phyloP scores from a whole-genome alignment of 1,140 invertebrate genomes.

The Euwallacea fornicatus region DNA sequence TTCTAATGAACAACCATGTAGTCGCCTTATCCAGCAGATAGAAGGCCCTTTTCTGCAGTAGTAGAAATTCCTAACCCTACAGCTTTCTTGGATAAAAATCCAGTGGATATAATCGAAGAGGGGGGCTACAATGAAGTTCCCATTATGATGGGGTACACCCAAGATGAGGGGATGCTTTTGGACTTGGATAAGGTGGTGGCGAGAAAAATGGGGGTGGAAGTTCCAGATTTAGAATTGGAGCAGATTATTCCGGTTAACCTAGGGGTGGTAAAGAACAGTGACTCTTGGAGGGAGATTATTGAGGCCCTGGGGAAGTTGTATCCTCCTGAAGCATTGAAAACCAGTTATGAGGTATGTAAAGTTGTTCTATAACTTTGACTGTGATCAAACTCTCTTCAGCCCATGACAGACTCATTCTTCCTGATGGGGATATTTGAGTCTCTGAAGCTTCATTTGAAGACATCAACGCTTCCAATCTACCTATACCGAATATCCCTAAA shows the following conservation, averaged over 20 bases:
- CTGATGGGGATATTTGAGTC: constrained; percentile 24
- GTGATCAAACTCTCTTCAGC: constrained; percentile 15
- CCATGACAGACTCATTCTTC: constrained; percentile 19
- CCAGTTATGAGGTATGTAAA: constrained; percentile 24
- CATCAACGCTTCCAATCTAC: constrained; percentile 13
- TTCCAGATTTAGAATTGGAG: constrained; percentile 8
- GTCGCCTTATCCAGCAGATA: constrained; percentile 14
- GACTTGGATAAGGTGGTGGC: constrained; percentile 8
- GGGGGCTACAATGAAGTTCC: constrained; percentile 54
- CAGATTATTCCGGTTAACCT: constrained; percentile 13
- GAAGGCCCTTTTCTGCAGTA: constrained; percentile 54
- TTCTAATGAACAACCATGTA: neutral
- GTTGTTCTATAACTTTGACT: neutral
- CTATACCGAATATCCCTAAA: constrained; percentile 27
- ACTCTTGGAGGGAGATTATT: constrained; percentile 3
- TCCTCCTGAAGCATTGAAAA: neutral
- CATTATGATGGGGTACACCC: constrained; percentile 58
- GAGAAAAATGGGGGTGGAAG: neutral
- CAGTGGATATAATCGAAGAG: constrained; percentile 52
- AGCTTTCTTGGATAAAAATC: constrained; percentile 55
- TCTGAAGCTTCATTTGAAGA: neutral
- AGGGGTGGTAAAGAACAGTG: constrained; percentile 10
- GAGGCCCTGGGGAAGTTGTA: constrained; percentile 17
- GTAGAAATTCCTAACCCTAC: constrained; percentile 52
- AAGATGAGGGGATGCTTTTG: constrained; percentile 40